Evolutionary conservation across 2,113 vertebrate genomes (phyloP), one percentile per base, ranked within the genome.

Genomic region (Psilopogon haemacephalus): DNA sequence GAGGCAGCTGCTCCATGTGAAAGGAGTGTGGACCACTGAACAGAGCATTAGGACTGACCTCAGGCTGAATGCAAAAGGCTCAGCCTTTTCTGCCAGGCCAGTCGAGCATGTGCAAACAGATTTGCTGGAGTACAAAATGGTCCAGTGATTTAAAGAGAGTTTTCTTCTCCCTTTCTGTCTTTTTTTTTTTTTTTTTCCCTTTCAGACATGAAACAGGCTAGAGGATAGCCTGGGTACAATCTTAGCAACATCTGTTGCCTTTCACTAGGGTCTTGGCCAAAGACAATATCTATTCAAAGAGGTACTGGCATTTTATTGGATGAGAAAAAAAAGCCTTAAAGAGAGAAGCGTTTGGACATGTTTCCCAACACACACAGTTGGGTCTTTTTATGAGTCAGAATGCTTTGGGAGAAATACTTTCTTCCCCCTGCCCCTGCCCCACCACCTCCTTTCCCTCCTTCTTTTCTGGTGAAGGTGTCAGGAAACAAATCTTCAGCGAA

Each of bases 221-320:
- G 95, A 91, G 72, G 88, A 97, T 88, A 96, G 96, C 72, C 96
- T 95, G 87, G 85, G 92, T 91, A 89, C 93, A 95, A 96, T 97
- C 97, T 96, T 94, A 96, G 95, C 94, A 97, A 97, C 97, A 98
- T 98, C 98, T 98, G 98, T 97, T 98, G 96, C 97, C 96, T 98
- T 98, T 98, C 97, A 98, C 74, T 55, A 86, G 78, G 73, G 89
- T 94, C 91, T 96, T 97, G 95, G 93, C 92, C 86, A 90, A 96
- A 95, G 95, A 97, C 96, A 97, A 94, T 97, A 86, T 96, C 90
- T 95, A 97, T 97, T 96, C 93, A 97, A 87, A 97, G 96, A 93
- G 59, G 68, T 86, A 92, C 64, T 93, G 95, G 94, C 93, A 84
- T 96, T 91, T 94, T 93, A 92, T 80, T 93, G 93, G 97, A 97